These are phyloP conservation scores for Popillia japonica DNA, from an alignment of 1,140 invertebrate genomes.

Conservation along the genomic window DNA sequence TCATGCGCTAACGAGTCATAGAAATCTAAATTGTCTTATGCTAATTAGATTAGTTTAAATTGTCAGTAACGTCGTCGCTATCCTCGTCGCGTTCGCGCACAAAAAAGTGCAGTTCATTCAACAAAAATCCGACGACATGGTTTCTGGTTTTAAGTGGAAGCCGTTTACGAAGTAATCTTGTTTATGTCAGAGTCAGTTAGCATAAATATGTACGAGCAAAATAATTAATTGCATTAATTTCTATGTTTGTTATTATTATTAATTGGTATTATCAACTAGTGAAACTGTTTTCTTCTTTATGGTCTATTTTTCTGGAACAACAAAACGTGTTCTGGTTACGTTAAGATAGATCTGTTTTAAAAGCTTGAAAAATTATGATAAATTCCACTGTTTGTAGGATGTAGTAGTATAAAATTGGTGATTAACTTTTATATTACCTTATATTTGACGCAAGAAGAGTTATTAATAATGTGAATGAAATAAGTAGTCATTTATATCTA, in stretches of 20 bases:
- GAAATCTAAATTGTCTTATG: neutral
- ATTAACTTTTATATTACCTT: too few relatives aligned
- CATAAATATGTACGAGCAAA: neutral
- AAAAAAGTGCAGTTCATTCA: neutral
- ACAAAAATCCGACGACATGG: constrained; percentile 1
- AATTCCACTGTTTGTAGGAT: too few relatives aligned
- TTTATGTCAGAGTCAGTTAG: neutral
- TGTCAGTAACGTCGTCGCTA: neutral
- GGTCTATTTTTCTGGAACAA: too few relatives aligned
- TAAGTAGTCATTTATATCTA: too few relatives aligned
- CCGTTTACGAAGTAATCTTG: neutral
- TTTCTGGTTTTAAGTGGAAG: neutral
- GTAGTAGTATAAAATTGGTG: too few relatives aligned
- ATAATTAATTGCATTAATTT: constrained; percentile 24
- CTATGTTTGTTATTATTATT: constrained; percentile 15
- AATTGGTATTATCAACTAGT: neutral
- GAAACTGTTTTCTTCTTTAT: neutral
- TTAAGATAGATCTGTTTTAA: too few relatives aligned
- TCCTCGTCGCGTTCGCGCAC: neutral
- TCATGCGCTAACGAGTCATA: neutral
- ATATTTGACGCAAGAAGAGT: too few relatives aligned
- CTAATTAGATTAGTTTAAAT: neutral
- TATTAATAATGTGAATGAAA: too few relatives aligned
- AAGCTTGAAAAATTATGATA: too few relatives aligned
- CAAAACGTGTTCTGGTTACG: too few relatives aligned